phyloP scores from a whole-genome alignment of 1,140 invertebrate genomes.

The Eriosoma lanigerum region DNA sequence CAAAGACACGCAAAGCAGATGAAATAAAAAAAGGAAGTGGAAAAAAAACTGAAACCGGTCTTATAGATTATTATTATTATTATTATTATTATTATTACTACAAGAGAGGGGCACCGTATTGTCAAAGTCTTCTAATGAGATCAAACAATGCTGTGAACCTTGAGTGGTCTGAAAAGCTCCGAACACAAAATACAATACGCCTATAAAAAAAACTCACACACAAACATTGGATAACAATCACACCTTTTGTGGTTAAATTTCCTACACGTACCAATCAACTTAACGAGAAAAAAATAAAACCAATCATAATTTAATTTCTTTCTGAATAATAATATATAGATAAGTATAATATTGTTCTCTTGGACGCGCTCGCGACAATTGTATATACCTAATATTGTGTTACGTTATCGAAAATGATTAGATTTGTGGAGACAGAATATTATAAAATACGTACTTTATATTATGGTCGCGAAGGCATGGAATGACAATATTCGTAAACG shows the following conservation, averaged over 20 bases:
- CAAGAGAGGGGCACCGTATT: conserved; percentile 25
- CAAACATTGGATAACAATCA: conserved; percentile 33
- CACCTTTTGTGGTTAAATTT: conserved; percentile 47
- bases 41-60: conserved; percentile 42
- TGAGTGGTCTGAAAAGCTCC: conserved; percentile 49
- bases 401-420: conserved; percentile 5
- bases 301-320: conserved; percentile 40
- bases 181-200: conserved; percentile 33
- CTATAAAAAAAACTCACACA: not conserved
- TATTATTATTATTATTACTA: conserved; percentile 16
- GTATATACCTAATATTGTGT: too few relatives aligned
- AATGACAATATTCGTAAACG: too few relatives aligned
- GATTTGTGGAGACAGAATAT: too few relatives aligned
- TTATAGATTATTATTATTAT: conserved; percentile 22
- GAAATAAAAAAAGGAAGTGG: not conserved
- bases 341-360: too few relatives aligned
- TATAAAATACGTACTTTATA: too few relatives aligned
- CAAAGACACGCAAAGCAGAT: not conserved
- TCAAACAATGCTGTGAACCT: conserved; percentile 50
- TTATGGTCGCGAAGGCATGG: too few relatives aligned
- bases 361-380: too few relatives aligned
- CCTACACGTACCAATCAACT: conserved; percentile 33
- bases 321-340: conserved; percentile 3
- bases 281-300: not conserved
- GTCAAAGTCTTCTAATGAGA: conserved; percentile 50